phyloP scores from a whole-genome alignment of 2,797 vertebrate species.

The Phaenicophaeus curvirostris region DNA sequence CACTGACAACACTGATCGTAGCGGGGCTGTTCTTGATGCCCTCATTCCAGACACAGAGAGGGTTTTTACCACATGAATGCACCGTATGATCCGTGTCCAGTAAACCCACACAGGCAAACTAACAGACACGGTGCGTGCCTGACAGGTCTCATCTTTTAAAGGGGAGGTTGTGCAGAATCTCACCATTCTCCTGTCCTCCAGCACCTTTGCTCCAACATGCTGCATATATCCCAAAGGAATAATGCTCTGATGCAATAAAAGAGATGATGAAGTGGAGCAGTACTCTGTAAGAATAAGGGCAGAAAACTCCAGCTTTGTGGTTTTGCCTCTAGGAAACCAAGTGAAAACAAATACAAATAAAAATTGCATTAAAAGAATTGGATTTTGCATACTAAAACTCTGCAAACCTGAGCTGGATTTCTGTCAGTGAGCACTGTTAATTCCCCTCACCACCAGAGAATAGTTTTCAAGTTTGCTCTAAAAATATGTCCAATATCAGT shows the following conservation, averaged over 20 bases:
- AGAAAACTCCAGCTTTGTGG: neutral
- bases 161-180: neutral
- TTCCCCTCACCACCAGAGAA: neutral
- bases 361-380: neutral
- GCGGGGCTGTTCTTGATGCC: neutral
- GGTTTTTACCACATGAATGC: neutral
- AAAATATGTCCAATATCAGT: neutral
- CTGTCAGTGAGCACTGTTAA: neutral
- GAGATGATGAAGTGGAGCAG: neutral
- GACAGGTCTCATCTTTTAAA: neutral
- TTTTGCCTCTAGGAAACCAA: neutral
- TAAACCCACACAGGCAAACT: neutral
- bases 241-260: neutral
- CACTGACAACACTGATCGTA: neutral
- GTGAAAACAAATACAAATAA: slow-evolving; percentile 25
- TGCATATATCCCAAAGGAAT: neutral
- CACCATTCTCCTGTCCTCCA: neutral
- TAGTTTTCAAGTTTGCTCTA: neutral
- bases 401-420: slow-evolving; percentile 9
- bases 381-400: neutral
- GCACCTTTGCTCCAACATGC: neutral
- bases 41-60: neutral
- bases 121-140: neutral
- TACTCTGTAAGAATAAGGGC: neutral
- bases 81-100: accelerated